Evolutionary conservation across 2,888 invertebrate species (phyloP).

Genomic region (Agelastica alni): DNA sequence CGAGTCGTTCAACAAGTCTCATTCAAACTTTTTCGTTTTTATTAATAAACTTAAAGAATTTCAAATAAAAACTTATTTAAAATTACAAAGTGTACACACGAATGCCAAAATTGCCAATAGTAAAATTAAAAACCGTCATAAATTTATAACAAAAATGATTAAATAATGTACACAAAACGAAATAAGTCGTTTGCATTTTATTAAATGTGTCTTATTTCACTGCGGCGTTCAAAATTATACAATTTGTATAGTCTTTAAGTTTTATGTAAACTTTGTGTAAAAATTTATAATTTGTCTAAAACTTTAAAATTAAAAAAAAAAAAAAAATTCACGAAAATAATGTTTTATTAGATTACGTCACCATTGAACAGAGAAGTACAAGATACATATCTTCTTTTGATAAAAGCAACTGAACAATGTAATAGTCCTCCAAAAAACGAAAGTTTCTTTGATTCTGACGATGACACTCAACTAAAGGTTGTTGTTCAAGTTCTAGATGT

Average conservation of each 20-base stretch:
- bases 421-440: conserved; percentile 63
- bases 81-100: too few relatives aligned
- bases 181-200: too few relatives aligned
- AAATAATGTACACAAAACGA: too few relatives aligned
- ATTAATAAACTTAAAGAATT: neutral
- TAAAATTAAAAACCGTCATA: too few relatives aligned
- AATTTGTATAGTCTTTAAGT: too few relatives aligned
- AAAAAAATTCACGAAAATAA: neutral
- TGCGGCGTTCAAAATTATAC: too few relatives aligned
- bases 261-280: too few relatives aligned
- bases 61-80: neutral
- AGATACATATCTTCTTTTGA: conserved; percentile 69
- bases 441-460: conserved; percentile 61
- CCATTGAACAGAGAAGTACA: conserved; percentile 77
- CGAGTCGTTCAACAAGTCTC: neutral
- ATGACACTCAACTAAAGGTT: conserved; percentile 73
- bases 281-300: too few relatives aligned
- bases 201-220: too few relatives aligned
- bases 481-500: conserved; percentile 77
- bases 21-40: neutral
- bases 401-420: conserved; percentile 87
- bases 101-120: too few relatives aligned
- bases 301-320: neutral
- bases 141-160: too few relatives aligned
- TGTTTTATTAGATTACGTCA: conserved; percentile 56